These are phyloP conservation scores for Pelecanoides urinatrix DNA, from an alignment of 2,113 vertebrate genomes.

Conservation along the genomic window DNA sequence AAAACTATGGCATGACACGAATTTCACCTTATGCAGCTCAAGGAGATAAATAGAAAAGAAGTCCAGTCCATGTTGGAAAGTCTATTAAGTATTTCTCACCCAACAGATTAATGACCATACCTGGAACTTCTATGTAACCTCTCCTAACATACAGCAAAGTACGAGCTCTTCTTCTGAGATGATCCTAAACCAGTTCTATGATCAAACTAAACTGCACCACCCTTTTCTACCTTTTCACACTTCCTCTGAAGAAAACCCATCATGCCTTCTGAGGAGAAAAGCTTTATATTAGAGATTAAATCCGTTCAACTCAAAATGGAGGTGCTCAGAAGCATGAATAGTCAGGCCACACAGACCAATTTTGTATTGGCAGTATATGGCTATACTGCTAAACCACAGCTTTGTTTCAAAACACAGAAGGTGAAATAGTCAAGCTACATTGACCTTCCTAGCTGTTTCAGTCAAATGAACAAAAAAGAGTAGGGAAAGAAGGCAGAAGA, in stretches of 20 bases:
- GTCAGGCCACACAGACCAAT: not conserved
- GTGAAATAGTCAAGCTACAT: not conserved
- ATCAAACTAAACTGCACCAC: not conserved
- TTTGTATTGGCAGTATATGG: not conserved
- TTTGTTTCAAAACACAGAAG: not conserved
- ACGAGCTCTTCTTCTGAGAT: not conserved
- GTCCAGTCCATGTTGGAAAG: not conserved
- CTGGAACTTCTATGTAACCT: not conserved
- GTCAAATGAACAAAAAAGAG: not conserved
- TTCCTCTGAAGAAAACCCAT: not conserved
- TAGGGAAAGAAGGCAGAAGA: not conserved
- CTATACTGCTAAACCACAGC: not conserved
- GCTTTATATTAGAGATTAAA: not conserved
- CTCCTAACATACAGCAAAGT: not conserved
- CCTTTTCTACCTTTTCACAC: not conserved
- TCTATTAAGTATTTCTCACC: not conserved
- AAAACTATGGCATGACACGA: not conserved
- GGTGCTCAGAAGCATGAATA: not conserved
- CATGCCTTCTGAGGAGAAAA: not conserved
- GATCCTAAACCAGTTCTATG: not conserved
- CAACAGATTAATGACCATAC: not conserved
- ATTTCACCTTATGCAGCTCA: not conserved
- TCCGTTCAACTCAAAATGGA: not conserved
- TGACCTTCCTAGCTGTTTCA: not conserved
- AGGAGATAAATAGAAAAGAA: not conserved